Evolutionary conservation across 1,140 invertebrate species (phyloP), one percentile per base, ranked within the genome.

Genomic region (Drosophila sechellia): DNA sequence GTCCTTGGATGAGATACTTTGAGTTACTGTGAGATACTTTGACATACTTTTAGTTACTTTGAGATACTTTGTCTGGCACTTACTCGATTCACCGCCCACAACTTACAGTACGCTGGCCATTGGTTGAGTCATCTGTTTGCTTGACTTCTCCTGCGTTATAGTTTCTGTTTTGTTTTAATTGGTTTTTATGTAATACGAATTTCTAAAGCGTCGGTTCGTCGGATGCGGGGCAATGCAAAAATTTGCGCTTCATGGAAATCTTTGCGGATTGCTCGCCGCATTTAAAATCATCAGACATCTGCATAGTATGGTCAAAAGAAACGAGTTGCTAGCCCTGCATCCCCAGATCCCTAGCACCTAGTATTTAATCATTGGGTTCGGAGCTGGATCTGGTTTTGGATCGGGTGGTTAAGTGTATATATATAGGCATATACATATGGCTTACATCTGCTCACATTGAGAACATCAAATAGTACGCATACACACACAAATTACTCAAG

Each of bases 221-320:
- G 42, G 15, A 11, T 31, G 59, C 64, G 60, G 45, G 71, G 74
- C 81, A 86, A 87, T 81, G 79, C 79, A 64, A 72, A 87, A 75
- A 76, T 76, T 74, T 64, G 45, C 59, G 37, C 40, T 4, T 27
- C 4, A 4, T 25, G 39, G 40, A 74, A 64, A 74, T 74, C 71
- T 74, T 74, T 74, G 58, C 71, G 31, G 25, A 74, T 74, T 74
- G 71, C 71, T 56, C 53, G 46, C 64, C 65, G 56, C 56, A 57
- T 1, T 43, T 63, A 5, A 90, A 91, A 91, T 91, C 90, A 89
- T 91, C 90, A 91, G 77, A 91, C 90, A 91, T 89, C 90, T 91
- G 90, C 90, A 89, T 91, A 91, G 90, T 91, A 91, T 91, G 90
- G 90, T 91, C 90, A 91, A 89, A 91, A 91, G 90, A 91, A 91